These are phyloP conservation scores for Rhea americana DNA, from an alignment of 2,113 vertebrate species.

Conservation along the genomic window DNA sequence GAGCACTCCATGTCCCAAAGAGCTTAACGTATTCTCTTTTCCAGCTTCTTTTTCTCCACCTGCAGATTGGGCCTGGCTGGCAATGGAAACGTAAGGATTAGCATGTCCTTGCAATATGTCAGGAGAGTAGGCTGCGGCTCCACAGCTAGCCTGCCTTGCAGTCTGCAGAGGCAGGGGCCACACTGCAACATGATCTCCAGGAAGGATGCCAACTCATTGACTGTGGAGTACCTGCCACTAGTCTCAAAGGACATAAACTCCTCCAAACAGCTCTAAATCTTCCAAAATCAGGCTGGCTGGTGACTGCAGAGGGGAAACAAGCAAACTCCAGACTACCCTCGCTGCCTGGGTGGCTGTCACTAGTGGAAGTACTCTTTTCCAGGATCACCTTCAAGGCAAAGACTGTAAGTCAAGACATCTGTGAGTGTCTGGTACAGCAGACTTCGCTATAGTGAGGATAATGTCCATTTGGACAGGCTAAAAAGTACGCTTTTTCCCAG, in stretches of 20 bases:
- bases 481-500: background rate
- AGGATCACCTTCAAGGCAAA: background rate
- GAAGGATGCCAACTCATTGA: background rate
- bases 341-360: background rate
- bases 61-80: background rate
- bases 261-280: background rate
- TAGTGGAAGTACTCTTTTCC: background rate
- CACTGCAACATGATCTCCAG: background rate
- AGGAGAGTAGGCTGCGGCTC: background rate
- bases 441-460: background rate
- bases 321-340: background rate
- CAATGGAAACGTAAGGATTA: background rate
- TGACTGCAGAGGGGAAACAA: background rate
- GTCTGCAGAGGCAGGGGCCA: background rate
- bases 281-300: background rate
- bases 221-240: background rate
- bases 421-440: background rate
- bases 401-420: background rate
- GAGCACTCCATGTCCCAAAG: background rate
- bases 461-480: background rate
- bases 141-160: background rate
- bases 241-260: background rate
- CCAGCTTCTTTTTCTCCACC: accelerated
- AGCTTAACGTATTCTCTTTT: background rate
- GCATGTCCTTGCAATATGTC: background rate